Conservation (phyloP, 2,797 vertebrate genomes). For the Poecilia wingei region DNA sequence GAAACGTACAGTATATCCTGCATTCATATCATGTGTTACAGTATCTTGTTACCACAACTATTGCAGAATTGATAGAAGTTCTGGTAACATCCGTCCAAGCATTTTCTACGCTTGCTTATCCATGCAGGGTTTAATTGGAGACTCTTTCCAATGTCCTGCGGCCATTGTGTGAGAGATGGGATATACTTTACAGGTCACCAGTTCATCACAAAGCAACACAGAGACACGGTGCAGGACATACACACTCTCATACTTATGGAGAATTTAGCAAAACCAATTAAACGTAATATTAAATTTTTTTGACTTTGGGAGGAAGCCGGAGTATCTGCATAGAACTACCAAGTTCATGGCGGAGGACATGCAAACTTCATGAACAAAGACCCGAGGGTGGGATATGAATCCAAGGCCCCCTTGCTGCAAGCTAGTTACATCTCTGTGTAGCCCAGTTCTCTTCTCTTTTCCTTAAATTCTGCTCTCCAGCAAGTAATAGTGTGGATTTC, state of each 20-base stretch:
- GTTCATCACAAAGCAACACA: background rate
- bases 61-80: background rate
- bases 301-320: background rate
- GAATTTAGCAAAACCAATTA: background rate
- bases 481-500: background rate
- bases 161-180: background rate
- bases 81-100: background rate
- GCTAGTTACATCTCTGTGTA: background rate
- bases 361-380: background rate
- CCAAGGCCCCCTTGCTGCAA: background rate
- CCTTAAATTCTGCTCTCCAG: conserved; percentile 16
- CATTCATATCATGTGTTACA: background rate
- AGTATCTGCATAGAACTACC: background rate
- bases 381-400: background rate
- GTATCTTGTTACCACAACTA: background rate
- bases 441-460: background rate
- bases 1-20: background rate
- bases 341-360: background rate
- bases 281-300: background rate
- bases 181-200: background rate
- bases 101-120: background rate
- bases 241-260: background rate
- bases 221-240: background rate
- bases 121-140: background rate
- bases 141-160: too few relatives aligned